These are phyloP conservation scores for Hirtodrosophila duncani DNA, from an alignment of 2,888 invertebrate genomes.

Conservation along the genomic window DNA sequence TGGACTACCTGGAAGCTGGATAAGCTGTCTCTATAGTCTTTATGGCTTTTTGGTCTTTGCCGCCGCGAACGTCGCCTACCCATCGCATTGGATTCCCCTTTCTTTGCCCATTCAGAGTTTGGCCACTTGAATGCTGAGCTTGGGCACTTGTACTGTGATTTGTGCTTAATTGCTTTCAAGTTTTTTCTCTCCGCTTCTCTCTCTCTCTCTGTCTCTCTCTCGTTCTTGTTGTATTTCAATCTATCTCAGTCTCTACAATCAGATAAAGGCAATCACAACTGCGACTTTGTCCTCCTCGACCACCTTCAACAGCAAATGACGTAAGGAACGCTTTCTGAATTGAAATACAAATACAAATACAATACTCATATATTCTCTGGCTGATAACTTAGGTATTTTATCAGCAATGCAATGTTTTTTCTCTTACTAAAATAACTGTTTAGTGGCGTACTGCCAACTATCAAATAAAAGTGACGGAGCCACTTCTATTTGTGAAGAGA, in stretches of 20 bases:
- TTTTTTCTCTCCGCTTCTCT: not conserved
- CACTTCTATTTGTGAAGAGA: no score
- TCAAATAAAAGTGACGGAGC: no score
- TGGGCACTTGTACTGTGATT: no score
- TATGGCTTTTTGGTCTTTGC: conserved; percentile 9
- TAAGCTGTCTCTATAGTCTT: conserved; percentile 1
- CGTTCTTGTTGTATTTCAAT: not conserved
- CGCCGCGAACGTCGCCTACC: not conserved
- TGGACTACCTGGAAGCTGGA: no score
- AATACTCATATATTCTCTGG: conserved; percentile 25
- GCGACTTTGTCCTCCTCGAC: conserved; percentile 40
- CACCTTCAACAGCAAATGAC: conserved; percentile 28
- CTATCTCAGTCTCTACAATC: conserved; percentile 4
- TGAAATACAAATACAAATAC: no score
- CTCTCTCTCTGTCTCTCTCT: not conserved
- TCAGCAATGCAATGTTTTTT: conserved; percentile 38
- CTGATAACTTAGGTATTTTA: conserved; percentile 64
- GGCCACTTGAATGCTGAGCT: conserved; percentile 8
- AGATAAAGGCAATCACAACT: conserved; percentile 4
- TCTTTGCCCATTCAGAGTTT: not conserved
- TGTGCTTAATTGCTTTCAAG: conserved; percentile 4
- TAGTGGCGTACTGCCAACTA: no score
- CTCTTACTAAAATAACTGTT: conserved; percentile 38
- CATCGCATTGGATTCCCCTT: conserved; percentile 11
- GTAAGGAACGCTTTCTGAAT: conserved; percentile 32